These are phyloP conservation scores for Crotalus helleri DNA, from an alignment of 2,113 vertebrate genomes.

Conservation along the genomic window DNA sequence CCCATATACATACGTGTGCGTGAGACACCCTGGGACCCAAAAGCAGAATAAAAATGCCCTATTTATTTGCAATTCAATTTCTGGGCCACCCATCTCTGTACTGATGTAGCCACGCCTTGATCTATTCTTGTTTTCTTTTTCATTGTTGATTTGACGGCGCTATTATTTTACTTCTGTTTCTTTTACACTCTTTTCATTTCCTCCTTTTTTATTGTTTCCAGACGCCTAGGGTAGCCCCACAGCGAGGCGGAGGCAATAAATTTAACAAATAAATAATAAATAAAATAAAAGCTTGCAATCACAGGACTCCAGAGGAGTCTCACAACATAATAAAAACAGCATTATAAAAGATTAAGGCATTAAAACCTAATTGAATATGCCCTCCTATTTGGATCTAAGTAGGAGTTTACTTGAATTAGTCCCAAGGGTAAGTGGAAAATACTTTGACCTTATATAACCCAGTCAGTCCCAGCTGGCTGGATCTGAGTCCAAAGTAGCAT, in stretches of 20 bases:
- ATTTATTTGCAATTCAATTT: no score
- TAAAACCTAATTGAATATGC: background rate
- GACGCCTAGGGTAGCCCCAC: background rate
- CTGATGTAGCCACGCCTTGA: no score
- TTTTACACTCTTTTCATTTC: no score
- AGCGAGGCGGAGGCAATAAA: background rate
- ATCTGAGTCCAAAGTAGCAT: background rate
- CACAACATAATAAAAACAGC: background rate
- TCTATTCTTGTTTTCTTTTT: no score
- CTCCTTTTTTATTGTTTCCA: background rate
- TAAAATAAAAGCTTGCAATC: background rate
- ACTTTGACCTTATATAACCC: background rate
- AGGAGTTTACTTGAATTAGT: background rate
- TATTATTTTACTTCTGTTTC: no score
- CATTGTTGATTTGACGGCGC: no score
- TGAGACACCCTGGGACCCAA: background rate
- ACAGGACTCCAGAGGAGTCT: background rate
- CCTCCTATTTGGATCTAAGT: background rate
- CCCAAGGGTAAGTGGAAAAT: background rate
- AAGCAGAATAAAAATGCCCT: background rate
- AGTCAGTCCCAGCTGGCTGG: background rate
- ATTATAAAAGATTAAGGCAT: background rate
- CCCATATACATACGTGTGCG: background rate
- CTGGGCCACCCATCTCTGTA: no score
- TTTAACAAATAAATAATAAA: background rate